Conservation (phyloP, 2,888 invertebrate species). For the Sturmia bella region DNA sequence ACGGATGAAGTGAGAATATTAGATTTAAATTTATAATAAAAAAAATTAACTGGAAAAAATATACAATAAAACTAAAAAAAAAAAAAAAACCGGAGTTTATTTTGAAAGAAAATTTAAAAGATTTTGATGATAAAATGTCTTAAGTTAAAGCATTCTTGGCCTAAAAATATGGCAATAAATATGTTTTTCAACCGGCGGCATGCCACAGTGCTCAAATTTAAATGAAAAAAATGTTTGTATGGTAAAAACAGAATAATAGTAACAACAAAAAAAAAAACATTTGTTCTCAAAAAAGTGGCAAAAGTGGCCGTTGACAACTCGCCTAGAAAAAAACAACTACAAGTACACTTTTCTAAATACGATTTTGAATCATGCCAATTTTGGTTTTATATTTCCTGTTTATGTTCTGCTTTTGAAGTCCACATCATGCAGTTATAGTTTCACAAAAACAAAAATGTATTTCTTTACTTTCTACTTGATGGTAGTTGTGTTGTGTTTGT, state of each 20-base stretch:
- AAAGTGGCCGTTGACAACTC: conserved; percentile 1
- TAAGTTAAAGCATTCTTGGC: background rate
- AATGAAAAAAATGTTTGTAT: background rate
- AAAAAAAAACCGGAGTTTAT: conserved; percentile 2
- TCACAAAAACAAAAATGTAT: conserved; percentile 14
- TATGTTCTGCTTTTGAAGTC: conserved; percentile 35
- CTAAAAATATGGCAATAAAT: conserved; percentile 20
- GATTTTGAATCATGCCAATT: conserved; percentile 23
- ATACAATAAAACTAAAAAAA: background rate
- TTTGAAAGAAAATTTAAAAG: background rate
- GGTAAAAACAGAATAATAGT: background rate
- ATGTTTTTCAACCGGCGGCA: conserved; percentile 22
- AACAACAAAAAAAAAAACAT: background rate
- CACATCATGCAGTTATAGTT: conserved; percentile 56
- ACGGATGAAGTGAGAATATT: conserved; percentile 34
- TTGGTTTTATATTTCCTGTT: conserved; percentile 40
- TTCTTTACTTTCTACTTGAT: conserved; percentile 4
- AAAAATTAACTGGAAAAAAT: background rate
- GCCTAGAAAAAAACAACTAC: background rate
- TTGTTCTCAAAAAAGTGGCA: no score
- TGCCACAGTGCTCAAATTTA: background rate
- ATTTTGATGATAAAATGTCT: no score
- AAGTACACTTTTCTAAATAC: background rate
- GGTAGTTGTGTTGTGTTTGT: conserved; percentile 22
- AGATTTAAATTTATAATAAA: conserved; percentile 6